These are phyloP conservation scores for Pammene aurita DNA, from an alignment of 2,888 invertebrate species.

Conservation along the genomic window DNA sequence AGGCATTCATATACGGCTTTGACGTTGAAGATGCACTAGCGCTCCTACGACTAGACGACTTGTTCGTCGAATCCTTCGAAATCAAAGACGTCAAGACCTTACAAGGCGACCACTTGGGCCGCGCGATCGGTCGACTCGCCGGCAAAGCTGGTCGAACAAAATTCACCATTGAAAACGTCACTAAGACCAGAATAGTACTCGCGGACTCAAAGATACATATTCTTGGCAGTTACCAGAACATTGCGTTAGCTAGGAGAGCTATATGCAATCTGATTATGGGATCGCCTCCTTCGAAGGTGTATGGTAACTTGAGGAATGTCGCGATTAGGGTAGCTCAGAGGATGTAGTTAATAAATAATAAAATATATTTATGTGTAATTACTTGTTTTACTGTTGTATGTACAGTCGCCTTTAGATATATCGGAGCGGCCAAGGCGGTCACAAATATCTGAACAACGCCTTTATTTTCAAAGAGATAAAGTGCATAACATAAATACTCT, in stretches of 20 bases:
- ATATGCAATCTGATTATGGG: slow-evolving; percentile 98
- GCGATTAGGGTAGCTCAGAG: slow-evolving; percentile 92
- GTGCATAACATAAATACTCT: too few species aligned
- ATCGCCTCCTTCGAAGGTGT: slow-evolving; percentile 98
- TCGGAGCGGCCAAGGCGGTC: too few species aligned
- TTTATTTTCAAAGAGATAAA: too few species aligned
- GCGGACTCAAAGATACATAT: slow-evolving; percentile 99
- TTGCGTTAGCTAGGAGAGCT: slow-evolving; percentile 95
- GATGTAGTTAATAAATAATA: slow-evolving; percentile 77
- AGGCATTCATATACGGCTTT: slow-evolving; percentile 97
- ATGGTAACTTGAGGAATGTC: slow-evolving; percentile 95
- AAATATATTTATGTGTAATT: slow-evolving; percentile 53
- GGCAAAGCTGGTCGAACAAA: slow-evolving; percentile 99
- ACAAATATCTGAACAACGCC: too few species aligned
- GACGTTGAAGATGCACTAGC: slow-evolving; percentile 98
- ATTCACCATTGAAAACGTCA: slow-evolving; percentile 99
- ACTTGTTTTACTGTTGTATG: slow-evolving; percentile 45
- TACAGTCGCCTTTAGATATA: too few species aligned
- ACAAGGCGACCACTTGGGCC: slow-evolving; percentile 96
- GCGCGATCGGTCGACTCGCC: slow-evolving; percentile 98
- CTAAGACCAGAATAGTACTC: slow-evolving; percentile 98
- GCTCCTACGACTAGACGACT: slow-evolving; percentile 95
- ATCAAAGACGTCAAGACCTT: slow-evolving; percentile 97
- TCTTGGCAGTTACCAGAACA: slow-evolving; percentile 98
- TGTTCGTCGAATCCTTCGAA: slow-evolving; percentile 98